Conservation (phyloP, 2,888 invertebrate species). For the Rhogogaster chlorosoma region DNA sequence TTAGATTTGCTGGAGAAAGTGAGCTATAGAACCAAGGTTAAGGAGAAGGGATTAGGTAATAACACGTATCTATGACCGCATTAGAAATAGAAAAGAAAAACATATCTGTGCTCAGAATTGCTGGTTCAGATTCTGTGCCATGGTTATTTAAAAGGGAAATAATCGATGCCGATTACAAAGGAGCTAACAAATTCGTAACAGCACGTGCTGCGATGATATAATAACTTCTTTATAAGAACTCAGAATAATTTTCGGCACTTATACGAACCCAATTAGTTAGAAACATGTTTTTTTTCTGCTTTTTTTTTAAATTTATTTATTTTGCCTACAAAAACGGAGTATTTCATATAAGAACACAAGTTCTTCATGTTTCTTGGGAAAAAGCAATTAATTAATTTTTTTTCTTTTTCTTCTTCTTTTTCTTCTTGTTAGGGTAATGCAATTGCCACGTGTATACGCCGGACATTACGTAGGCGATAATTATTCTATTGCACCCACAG, state of each 20-base stretch:
- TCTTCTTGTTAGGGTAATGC: background rate
- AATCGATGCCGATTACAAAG: background rate
- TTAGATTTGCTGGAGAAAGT: conserved; percentile 4
- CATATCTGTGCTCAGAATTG: background rate
- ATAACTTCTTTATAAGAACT: background rate
- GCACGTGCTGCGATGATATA: background rate
- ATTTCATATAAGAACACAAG: background rate
- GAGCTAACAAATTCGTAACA: background rate
- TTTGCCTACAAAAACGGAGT: background rate
- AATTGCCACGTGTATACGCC: background rate
- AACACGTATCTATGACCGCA: background rate
- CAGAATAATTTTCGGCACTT: background rate
- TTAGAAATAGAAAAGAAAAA: conserved; percentile 6
- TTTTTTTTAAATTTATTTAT: background rate
- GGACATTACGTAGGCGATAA: conserved; percentile 39
- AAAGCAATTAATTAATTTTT: background rate
- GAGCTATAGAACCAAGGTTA: conserved; percentile 1
- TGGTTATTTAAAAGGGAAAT: background rate
- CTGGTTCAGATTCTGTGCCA: background rate
- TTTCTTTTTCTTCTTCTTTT: background rate
- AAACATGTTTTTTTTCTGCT: too few species aligned
- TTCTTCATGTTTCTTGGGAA: background rate
- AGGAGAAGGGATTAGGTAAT: conserved; percentile 20
- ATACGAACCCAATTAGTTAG: background rate
- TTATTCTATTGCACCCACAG: conserved; percentile 31